A percentile compares a stretch with the other conserved stretches of the same genome.
These are phyloP conservation scores for Battus philenor DNA, from an alignment of 1,140 invertebrate species.

Conservation along the genomic window DNA sequence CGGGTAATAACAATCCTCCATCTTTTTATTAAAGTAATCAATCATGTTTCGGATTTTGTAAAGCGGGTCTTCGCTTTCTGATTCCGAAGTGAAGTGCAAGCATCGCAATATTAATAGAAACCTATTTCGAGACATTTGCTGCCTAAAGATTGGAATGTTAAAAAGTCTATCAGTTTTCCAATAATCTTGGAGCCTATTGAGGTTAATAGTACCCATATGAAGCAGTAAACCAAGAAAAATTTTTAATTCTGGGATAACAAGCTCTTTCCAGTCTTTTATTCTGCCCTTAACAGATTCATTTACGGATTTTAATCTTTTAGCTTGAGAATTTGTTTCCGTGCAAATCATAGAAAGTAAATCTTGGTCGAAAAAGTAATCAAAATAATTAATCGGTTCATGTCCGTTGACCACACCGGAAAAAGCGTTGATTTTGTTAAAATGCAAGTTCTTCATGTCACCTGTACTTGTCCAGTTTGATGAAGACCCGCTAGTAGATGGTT, in stretches of 20 bases:
- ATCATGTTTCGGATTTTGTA: constrained; percentile 7
- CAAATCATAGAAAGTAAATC: neutral
- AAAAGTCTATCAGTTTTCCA: constrained; percentile 16
- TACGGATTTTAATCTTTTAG: neutral
- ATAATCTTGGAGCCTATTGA: constrained; percentile 32
- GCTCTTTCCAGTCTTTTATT: neutral
- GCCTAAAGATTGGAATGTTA: constrained; percentile 28
- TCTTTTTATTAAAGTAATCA: constrained; percentile 36
- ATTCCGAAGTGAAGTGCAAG: neutral
- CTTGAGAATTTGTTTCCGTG: neutral
- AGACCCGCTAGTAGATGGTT: neutral
- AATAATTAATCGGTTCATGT: neutral
- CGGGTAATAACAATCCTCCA: constrained; percentile 26
- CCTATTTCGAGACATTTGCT: constrained; percentile 30
- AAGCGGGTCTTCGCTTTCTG: neutral
- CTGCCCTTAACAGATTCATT: neutral
- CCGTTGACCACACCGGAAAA: neutral
- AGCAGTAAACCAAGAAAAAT: constrained; percentile 7
- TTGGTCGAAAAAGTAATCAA: neutral
- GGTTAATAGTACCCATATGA: constrained; percentile 27
- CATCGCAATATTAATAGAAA: neutral
- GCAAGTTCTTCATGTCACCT: neutral
- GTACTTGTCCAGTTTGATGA: neutral
- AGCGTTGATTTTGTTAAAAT: neutral
- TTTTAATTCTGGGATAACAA: neutral